Base-by-base conservation (phyloP, 2,888 invertebrate genomes). In the Idaea straminata region DNA sequence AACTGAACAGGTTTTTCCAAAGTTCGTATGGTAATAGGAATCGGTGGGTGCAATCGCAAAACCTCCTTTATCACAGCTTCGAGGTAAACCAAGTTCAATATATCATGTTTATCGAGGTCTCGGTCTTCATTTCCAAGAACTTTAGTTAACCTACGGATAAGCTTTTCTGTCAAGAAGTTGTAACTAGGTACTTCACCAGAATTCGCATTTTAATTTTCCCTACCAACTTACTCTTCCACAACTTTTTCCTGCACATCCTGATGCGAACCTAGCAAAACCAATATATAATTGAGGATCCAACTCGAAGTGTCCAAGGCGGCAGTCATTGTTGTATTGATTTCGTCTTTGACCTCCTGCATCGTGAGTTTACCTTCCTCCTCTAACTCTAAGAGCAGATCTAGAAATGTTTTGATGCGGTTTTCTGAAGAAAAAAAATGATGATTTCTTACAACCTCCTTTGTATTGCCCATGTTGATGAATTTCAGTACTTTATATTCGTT, bases 11-110 rank as follows among this genome's bases (percentile, higher is more conserved):
- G 77, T 36, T 65, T 66, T 5, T 77, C 72, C 0, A 76, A 63
- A 6, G 69, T 65, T 65, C 81, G 72, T 0, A 62, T 58, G 1
- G 76, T 61, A 0, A 78, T 5, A 0, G 80, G 76, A 0, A 62
- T 77, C 6, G 74, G 63, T 0, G 80, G 74, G 58, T 76, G 77
- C 4, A 79, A 57, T 4, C 83, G 64, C 64, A 81, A 62, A 0
- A 73, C 67, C 58, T 83, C 83, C 38, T 79, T 81, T 0, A 83
- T 67, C 0, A 79, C 80, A 0, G 79, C 79, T 15, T 83, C 83
- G 35, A 77, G 61, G 59, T 83, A 83, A 0, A 75, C 70, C 35
- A 83, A 63, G 15, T 68, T 72, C 5, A 72, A 62, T 15, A 83
- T 62, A 62, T 82, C 81, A 4, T 77, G 72, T 13, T 76, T 79